These are phyloP conservation scores for Aythya baeri DNA, from an alignment of 2,113 vertebrate genomes.

Conservation along the genomic window DNA sequence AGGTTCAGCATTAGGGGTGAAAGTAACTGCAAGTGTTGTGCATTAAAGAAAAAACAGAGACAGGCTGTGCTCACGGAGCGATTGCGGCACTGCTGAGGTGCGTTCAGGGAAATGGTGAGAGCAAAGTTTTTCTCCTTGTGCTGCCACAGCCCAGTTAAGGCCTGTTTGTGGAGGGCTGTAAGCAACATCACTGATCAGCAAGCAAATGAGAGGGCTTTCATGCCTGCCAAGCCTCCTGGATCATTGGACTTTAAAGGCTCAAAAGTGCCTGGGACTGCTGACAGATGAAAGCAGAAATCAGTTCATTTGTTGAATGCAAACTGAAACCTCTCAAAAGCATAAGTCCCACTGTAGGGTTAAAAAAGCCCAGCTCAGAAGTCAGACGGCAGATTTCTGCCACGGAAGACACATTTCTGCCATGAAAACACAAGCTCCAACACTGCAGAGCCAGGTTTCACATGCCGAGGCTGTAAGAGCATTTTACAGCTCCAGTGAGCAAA, in stretches of 20 bases:
- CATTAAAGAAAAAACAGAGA: not conserved
- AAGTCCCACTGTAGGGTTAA: not conserved
- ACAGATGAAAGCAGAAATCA: conserved; percentile 4
- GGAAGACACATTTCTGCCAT: not conserved
- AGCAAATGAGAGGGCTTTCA: conserved; percentile 32
- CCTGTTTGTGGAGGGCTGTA: not conserved
- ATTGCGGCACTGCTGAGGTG: not conserved
- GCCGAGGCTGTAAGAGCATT: not conserved
- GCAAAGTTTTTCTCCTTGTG: not conserved
- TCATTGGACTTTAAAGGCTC: conserved; percentile 9
- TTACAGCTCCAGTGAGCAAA: conserved; percentile 19
- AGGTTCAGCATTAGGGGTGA: not conserved
- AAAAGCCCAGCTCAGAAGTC: not conserved
- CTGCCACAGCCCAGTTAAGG: not conserved
- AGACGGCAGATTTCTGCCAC: not conserved
- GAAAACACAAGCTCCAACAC: accelerated
- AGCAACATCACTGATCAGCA: not conserved
- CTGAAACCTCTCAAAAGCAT: not conserved
- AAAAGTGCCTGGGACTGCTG: not conserved
- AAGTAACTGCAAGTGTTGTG: not conserved
- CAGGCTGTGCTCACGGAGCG: not conserved
- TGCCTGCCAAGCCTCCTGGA: not conserved
- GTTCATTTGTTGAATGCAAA: conserved; percentile 28
- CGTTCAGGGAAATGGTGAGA: not conserved
- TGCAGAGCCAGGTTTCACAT: not conserved